phyloP scores from a whole-genome alignment of 1,140 invertebrate genomes.

The Holotrichia oblita region DNA sequence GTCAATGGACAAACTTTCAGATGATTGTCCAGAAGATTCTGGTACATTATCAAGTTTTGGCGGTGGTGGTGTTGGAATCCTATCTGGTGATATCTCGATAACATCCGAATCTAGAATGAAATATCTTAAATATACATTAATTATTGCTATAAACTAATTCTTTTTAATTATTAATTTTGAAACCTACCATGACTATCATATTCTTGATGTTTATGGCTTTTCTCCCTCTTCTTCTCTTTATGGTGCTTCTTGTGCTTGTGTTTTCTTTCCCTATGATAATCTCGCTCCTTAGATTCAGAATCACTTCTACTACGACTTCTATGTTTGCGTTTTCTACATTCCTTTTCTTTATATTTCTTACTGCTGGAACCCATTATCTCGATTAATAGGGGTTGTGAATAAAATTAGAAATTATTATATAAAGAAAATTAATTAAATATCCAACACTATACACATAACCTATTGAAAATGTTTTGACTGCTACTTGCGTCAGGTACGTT shows the following conservation, averaged over 20 bases:
- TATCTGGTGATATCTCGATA: constrained; percentile 56
- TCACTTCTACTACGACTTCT: constrained; percentile 61
- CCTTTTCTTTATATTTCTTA: constrained; percentile 65
- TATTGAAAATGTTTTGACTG: not conserved
- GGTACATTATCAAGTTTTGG: constrained; percentile 59
- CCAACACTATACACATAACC: not conserved
- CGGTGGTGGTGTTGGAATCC: constrained; percentile 53
- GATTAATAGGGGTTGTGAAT: not conserved
- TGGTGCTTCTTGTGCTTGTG: constrained; percentile 70
- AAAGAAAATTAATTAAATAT: not conserved
- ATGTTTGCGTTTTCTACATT: constrained; percentile 63
- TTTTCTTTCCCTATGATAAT: constrained; percentile 65
- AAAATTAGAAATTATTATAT: not conserved
- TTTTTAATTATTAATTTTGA: constrained; percentile 35
- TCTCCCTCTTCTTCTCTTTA: constrained; percentile 68
- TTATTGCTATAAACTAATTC: constrained; percentile 16
- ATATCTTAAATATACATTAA: constrained; percentile 44
- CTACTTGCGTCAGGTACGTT: not conserved
- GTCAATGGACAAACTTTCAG: constrained; percentile 81
- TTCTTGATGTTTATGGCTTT: constrained; percentile 57
- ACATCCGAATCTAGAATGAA: constrained; percentile 56
- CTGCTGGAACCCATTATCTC: constrained; percentile 67
- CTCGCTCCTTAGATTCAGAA: constrained; percentile 60
- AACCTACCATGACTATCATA: constrained; percentile 69
- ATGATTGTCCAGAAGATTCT: constrained; percentile 57